A percentile compares a stretch with the other conserved stretches of the same genome.
Evolutionary conservation across 2,113 vertebrate genomes (phyloP).

Genomic region (Thamnaconus septentrionalis): DNA sequence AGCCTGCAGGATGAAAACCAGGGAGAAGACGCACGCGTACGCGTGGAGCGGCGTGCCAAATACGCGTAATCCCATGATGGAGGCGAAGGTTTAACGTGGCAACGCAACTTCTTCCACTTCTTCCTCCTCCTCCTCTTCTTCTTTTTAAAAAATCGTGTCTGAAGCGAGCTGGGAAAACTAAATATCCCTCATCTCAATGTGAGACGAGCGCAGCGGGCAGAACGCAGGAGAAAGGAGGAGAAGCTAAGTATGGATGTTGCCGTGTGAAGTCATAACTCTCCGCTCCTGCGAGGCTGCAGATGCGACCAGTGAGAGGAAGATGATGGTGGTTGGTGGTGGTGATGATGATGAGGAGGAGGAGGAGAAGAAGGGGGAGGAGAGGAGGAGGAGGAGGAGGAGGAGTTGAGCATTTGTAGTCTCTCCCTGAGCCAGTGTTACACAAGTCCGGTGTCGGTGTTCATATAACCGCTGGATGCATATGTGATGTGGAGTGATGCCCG

Average conservation of each 20-base stretch:
- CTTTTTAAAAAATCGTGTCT: no score
- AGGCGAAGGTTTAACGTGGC: constrained; percentile 10
- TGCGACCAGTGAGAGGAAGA: constrained; percentile 45
- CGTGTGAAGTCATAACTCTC: constrained; percentile 58
- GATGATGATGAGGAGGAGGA: no score
- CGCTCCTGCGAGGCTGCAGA: constrained; percentile 50
- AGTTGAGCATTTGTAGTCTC: constrained; percentile 61
- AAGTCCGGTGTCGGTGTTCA: constrained; percentile 54
- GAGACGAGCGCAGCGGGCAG: constrained; percentile 11
- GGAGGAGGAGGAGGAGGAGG: constrained; percentile 64
- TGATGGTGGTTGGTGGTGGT: no score
- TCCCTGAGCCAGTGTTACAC: constrained; percentile 58
- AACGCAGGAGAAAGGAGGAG: constrained; percentile 29
- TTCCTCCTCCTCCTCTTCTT: neutral
- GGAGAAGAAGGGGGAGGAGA: neutral
- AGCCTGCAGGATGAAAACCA: constrained; percentile 75
- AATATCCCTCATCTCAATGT: constrained; percentile 40
- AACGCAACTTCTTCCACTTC: constrained; percentile 1
- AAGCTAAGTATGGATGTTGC: constrained; percentile 40
- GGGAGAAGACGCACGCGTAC: constrained; percentile 75
- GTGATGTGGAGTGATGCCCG: constrained; percentile 17
- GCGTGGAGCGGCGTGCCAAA: constrained; percentile 65
- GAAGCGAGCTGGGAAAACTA: constrained; percentile 7
- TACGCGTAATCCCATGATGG: constrained; percentile 64
- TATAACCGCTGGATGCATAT: constrained; percentile 51